Evolutionary conservation across 2,888 invertebrate genomes (phyloP).

Genomic region (Calameuta pallipes): DNA sequence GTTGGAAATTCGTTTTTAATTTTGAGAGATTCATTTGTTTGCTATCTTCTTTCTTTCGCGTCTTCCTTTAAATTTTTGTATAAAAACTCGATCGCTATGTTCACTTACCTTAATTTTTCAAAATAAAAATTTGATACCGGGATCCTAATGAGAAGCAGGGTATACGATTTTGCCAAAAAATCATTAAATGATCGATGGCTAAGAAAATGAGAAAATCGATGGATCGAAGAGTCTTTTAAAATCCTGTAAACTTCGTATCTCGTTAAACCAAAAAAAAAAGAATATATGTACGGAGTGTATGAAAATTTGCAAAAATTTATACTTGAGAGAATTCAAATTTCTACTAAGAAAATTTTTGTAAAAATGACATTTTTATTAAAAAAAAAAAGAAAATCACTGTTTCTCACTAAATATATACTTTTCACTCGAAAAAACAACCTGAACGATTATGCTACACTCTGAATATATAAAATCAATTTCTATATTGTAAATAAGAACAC

Average conservation of each 20-base stretch:
- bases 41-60: background rate
- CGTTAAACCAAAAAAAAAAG: background rate
- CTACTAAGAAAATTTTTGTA: background rate
- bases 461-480: background rate
- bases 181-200: background rate
- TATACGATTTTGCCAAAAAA: background rate
- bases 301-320: background rate
- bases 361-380: background rate
- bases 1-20: background rate
- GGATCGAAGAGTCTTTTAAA: background rate
- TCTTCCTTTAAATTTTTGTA: background rate
- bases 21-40: background rate
- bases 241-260: background rate
- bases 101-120: background rate
- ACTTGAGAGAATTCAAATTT: background rate
- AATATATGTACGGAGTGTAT: background rate
- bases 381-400: background rate
- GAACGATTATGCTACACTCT: background rate
- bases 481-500: background rate
- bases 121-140: background rate
- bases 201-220: background rate
- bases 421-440: background rate
- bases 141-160: background rate
- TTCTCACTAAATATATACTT: background rate
- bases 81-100: background rate